phyloP scores from a whole-genome alignment of 2,113 vertebrate species.

The Burhinus bistriatus region DNA sequence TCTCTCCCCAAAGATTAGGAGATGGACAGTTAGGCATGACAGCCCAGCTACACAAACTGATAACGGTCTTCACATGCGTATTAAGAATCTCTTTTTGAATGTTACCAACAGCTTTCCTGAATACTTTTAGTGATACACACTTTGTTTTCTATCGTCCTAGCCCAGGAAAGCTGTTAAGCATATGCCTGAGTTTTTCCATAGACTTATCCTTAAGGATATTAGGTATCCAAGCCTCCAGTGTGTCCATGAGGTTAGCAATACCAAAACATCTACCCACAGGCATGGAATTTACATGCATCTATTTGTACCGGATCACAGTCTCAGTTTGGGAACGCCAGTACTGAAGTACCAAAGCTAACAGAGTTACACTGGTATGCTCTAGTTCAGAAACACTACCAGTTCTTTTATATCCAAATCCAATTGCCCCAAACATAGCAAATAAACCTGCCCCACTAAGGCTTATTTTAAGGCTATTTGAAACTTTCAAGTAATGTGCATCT shows the following conservation, averaged over 20 bases:
- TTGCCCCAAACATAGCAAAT: background rate
- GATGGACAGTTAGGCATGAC: background rate
- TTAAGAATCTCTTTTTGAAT: background rate
- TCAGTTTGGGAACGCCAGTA: background rate
- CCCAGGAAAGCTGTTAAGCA: background rate
- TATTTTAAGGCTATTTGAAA: background rate
- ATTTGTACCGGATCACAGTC: accelerated
- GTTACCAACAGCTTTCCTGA: background rate
- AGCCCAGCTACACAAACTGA: background rate
- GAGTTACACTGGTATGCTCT: accelerated
- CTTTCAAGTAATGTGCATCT: background rate
- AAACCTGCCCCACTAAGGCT: background rate
- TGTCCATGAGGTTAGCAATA: background rate
- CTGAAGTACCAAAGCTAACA: background rate
- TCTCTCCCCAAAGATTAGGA: background rate
- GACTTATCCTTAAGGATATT: background rate
- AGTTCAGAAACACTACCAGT: background rate
- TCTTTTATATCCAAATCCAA: background rate
- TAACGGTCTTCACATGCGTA: background rate
- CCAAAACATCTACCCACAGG: background rate
- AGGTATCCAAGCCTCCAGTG: background rate
- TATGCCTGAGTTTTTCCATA: background rate
- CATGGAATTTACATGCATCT: background rate
- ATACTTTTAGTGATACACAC: background rate
- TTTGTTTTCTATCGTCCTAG: background rate